phyloP scores from a whole-genome alignment of 2,797 vertebrate genomes.

The Catharus ustulatus region DNA sequence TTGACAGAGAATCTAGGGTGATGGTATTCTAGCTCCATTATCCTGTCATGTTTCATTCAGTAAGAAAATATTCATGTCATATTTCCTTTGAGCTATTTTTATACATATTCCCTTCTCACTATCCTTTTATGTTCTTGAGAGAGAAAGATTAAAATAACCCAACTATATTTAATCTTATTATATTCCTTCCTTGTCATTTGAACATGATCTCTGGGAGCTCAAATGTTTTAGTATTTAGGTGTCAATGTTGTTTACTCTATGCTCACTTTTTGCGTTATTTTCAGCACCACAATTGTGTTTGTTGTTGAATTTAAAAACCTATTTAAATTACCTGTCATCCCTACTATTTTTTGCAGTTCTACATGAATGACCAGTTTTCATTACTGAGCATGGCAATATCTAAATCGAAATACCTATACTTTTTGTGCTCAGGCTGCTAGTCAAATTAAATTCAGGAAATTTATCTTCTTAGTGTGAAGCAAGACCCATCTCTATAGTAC shows the following conservation, averaged over 20 bases:
- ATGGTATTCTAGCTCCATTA: neutral
- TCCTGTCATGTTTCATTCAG: neutral
- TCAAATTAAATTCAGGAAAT: neutral
- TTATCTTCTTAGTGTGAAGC: neutral
- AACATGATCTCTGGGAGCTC: neutral
- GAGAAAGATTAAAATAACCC: neutral
- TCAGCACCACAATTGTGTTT: neutral
- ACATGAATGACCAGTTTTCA: neutral
- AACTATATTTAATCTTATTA: neutral
- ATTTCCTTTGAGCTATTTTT: conserved; percentile 13
- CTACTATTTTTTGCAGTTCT: neutral
- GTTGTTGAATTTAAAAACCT: neutral
- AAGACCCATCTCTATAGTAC: neutral
- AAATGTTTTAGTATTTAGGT: neutral
- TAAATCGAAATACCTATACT: neutral
- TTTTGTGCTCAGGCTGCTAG: neutral
- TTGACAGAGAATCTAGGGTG: neutral
- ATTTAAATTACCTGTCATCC: neutral
- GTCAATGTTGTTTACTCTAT: neutral
- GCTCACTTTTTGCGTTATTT: neutral
- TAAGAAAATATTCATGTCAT: neutral
- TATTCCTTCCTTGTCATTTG: neutral
- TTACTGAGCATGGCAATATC: neutral
- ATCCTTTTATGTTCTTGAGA: neutral
- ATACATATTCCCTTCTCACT: neutral